A percentile compares a stretch with the other conserved stretches of the same genome.
phyloP scores from a whole-genome alignment of 2,888 invertebrate genomes.

The Pollenia labialis region DNA sequence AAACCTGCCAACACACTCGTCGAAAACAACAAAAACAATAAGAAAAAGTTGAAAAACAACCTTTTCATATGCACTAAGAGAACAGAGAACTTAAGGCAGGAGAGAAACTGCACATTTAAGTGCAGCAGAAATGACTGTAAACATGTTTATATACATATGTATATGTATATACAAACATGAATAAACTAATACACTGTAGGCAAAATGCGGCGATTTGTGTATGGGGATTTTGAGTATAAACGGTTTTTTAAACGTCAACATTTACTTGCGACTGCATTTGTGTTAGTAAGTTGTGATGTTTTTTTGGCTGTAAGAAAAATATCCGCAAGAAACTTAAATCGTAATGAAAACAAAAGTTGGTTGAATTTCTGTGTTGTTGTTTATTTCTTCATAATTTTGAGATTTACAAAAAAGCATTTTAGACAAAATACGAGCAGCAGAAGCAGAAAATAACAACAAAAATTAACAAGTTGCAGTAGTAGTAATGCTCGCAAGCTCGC shows the following conservation, averaged over 20 bases:
- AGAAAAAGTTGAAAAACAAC: constrained; percentile 66
- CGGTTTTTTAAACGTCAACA: constrained; percentile 53
- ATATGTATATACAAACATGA: constrained; percentile 4
- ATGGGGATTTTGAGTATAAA: constrained; percentile 56
- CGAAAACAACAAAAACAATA: background rate
- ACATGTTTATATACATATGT: constrained; percentile 60
- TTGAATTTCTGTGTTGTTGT: constrained; percentile 28
- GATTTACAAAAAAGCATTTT: constrained; percentile 44
- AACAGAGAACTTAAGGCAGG: constrained; percentile 24
- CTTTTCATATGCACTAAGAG: constrained; percentile 49
- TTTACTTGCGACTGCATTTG: background rate
- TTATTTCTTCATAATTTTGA: constrained; percentile 60
- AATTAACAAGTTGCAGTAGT: constrained; percentile 67
- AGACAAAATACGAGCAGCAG: constrained; percentile 57
- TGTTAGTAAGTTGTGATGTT: constrained; percentile 18
- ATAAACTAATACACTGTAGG: background rate
- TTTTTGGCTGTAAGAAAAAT: constrained; percentile 60
- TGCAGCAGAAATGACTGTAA: constrained; percentile 60
- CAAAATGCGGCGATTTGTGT: constrained; percentile 61
- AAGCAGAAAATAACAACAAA: constrained; percentile 62
- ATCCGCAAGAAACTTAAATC: constrained; percentile 68
- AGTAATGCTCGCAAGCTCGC: constrained; percentile 72
- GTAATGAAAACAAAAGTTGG: constrained; percentile 72
- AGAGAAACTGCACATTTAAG: constrained; percentile 39
- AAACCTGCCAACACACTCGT: constrained; percentile 64